Conservation (phyloP, 1,140 invertebrate genomes). For the Heliconius melpomene region DNA sequence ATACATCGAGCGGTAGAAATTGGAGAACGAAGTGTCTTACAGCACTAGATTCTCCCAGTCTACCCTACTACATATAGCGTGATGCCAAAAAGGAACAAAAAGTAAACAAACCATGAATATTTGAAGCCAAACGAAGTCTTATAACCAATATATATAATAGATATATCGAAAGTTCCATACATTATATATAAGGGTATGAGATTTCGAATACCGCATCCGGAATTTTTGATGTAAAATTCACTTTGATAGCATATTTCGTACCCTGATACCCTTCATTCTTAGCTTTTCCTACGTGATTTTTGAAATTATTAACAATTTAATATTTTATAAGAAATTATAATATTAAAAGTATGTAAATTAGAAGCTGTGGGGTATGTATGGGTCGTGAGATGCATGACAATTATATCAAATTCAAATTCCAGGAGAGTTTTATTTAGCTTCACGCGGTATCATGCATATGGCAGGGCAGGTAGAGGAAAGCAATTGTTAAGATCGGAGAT, state of each 20-base stretch:
- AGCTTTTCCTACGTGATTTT: not conserved
- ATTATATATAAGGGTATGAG: not conserved
- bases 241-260: conserved; percentile 17
- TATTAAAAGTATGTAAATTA: not conserved
- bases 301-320: not conserved
- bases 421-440: too few species aligned
- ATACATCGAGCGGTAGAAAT: not conserved
- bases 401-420: too few species aligned
- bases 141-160: not conserved
- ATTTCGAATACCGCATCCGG: conserved; percentile 2
- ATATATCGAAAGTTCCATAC: not conserved
- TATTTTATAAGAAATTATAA: not conserved
- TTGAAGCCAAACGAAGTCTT: not conserved
- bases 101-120: not conserved
- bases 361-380: too few species aligned
- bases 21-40: not conserved
- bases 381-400: too few species aligned
- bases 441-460: too few species aligned
- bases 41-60: not conserved
- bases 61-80: not conserved
- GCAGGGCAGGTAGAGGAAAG: too few species aligned
- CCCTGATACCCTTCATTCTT: not conserved
- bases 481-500: too few species aligned
- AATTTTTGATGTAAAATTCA: conserved; percentile 7
- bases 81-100: not conserved